Evolutionary conservation across 2,888 invertebrate species (phyloP).

Genomic region (Coecobrya sp.): DNA sequence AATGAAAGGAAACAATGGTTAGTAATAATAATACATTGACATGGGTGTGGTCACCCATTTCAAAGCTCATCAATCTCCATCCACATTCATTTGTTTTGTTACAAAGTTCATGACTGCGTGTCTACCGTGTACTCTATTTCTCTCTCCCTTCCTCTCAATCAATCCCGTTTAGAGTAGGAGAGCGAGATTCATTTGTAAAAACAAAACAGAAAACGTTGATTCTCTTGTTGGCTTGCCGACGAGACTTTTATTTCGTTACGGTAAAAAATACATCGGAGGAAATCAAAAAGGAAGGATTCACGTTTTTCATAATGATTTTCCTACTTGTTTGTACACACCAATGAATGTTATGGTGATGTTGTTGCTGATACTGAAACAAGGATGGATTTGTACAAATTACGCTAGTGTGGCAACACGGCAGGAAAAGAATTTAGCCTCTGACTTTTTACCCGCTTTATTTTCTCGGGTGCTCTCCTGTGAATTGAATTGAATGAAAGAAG

Average conservation of each 20-base stretch:
- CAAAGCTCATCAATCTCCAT: conserved; percentile 81
- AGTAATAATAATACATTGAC: conserved; percentile 76
- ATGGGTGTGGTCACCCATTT: conserved; percentile 81
- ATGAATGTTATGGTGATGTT: conserved; percentile 4
- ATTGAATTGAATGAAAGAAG: conserved; percentile 53
- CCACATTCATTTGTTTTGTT: conserved; percentile 76
- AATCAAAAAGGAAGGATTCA: conserved; percentile 45
- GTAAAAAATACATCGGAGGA: conserved; percentile 44
- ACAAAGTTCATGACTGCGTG: conserved; percentile 59
- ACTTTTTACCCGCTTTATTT: conserved; percentile 62
- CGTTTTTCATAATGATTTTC: conserved; percentile 31
- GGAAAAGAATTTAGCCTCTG: conserved; percentile 61
- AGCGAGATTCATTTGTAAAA: conserved; percentile 65
- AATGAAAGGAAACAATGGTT: conserved; percentile 73
- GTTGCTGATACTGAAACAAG: conserved; percentile 29
- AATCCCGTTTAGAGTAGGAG: conserved; percentile 37
- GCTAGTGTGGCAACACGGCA: conserved; percentile 21
- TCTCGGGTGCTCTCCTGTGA: conserved; percentile 50
- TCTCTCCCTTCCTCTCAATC: not conserved
- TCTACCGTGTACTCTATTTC: conserved; percentile 43
- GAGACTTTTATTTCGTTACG: conserved; percentile 27
- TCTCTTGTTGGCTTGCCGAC: conserved; percentile 18
- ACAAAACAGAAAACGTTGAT: conserved; percentile 56
- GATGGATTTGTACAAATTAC: conserved; percentile 70
- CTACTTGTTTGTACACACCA: conserved; percentile 6